Conservation (phyloP, 2,113 vertebrate genomes). For the Xyrauchen texanus region DNA sequence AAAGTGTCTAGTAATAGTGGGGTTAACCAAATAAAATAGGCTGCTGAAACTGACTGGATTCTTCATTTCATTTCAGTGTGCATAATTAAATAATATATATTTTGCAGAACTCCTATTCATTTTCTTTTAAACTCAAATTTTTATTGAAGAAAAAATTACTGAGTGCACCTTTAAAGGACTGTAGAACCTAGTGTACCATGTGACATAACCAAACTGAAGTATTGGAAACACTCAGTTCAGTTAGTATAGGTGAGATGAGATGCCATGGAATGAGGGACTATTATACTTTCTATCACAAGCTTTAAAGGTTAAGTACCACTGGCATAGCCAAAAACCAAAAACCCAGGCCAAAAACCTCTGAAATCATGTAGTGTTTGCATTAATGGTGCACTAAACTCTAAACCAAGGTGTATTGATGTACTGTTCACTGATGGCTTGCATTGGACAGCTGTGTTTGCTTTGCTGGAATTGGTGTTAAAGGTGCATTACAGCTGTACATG, state of each 20-base stretch:
- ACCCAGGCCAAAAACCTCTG: neutral
- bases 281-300: neutral
- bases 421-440: too few species aligned
- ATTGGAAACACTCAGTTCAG: neutral
- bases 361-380: neutral
- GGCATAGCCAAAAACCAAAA: neutral
- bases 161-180: too few species aligned
- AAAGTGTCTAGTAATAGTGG: too few species aligned
- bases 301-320: neutral
- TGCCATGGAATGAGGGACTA: neutral
- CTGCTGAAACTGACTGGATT: too few species aligned
- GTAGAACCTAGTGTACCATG: neutral
- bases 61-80: too few species aligned
- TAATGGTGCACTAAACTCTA: constrained; percentile 5
- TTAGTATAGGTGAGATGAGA: neutral
- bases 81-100: too few species aligned
- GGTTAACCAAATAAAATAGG: too few species aligned
- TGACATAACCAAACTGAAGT: neutral
- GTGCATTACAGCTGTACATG: constrained; percentile 4
- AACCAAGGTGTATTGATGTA: neutral
- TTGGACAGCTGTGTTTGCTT: constrained; percentile 20
- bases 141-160: too few species aligned
- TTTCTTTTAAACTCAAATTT: too few species aligned
- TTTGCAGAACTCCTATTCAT: too few species aligned
- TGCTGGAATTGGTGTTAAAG: constrained; percentile 14